Conservation (phyloP, 2,888 invertebrate genomes). For the Zaprionus lineosus region DNA sequence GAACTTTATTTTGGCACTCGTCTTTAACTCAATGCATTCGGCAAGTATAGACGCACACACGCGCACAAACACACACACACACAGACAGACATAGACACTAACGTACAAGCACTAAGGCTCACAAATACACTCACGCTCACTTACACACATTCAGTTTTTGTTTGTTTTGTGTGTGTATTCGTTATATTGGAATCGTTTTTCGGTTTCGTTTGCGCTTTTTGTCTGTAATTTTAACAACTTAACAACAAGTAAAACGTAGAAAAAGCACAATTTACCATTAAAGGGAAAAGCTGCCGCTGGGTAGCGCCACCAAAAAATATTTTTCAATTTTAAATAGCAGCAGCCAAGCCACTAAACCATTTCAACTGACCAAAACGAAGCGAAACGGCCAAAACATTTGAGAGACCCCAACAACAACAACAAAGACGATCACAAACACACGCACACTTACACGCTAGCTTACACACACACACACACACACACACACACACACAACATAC, state of each 20-base stretch:
- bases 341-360: no score
- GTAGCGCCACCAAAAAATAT: conserved; percentile 66
- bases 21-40: conserved; percentile 47
- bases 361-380: no score
- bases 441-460: no score
- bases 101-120: not conserved
- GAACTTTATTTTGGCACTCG: conserved; percentile 58
- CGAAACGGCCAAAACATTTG: no score
- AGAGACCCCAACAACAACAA: no score
- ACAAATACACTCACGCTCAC: not conserved
- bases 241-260: conserved; percentile 15
- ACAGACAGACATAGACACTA: not conserved
- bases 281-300: conserved; percentile 62
- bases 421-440: no score
- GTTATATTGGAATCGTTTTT: conserved; percentile 30
- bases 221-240: conserved; percentile 34
- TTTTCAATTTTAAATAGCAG: no score
- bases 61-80: not conserved
- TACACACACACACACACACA: no score
- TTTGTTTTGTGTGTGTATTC: conserved; percentile 51
- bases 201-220: conserved; percentile 51
- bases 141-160: not conserved
- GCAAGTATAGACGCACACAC: conserved; percentile 9
- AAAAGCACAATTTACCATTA: conserved; percentile 31
- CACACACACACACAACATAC: no score